Evolutionary conservation across 2,113 vertebrate genomes (phyloP).

Genomic region (Malaclemys terrapin): DNA sequence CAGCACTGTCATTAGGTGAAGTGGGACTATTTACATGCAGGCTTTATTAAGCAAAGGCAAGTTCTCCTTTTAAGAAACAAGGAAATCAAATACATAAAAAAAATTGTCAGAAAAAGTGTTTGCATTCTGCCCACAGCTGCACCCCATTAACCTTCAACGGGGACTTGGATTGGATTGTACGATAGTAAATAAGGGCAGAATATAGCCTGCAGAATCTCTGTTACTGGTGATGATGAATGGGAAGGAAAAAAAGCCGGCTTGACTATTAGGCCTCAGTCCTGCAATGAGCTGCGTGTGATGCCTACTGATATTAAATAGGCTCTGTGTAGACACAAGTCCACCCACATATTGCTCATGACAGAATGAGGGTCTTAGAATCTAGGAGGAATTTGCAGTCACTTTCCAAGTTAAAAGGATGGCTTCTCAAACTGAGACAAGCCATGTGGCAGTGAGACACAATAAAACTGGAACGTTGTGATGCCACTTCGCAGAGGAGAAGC

Average conservation of each 20-base stretch:
- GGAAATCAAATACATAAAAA: neutral
- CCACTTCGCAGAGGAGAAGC: neutral
- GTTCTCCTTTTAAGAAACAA: neutral
- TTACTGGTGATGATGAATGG: neutral
- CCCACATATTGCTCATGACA: neutral
- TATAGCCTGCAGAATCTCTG: neutral
- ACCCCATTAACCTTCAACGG: neutral
- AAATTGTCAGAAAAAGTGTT: neutral
- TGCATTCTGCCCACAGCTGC: neutral
- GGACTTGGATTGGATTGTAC: rapidly evolving
- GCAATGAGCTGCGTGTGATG: neutral
- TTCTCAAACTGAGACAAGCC: neutral
- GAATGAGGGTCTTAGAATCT: neutral
- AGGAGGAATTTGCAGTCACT: neutral
- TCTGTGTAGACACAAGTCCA: neutral
- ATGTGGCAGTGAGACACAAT: neutral
- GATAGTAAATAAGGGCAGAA: too few relatives aligned
- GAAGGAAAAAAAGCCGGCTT: neutral
- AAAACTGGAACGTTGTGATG: neutral
- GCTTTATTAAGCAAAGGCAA: neutral
- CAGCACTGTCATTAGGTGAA: neutral
- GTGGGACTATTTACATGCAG: neutral
- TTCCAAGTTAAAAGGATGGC: neutral
- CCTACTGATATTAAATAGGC: neutral
- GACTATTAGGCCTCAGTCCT: neutral